Evolutionary conservation across 2,113 vertebrate genomes (phyloP).

Genomic region (Bettongia penicillata): DNA sequence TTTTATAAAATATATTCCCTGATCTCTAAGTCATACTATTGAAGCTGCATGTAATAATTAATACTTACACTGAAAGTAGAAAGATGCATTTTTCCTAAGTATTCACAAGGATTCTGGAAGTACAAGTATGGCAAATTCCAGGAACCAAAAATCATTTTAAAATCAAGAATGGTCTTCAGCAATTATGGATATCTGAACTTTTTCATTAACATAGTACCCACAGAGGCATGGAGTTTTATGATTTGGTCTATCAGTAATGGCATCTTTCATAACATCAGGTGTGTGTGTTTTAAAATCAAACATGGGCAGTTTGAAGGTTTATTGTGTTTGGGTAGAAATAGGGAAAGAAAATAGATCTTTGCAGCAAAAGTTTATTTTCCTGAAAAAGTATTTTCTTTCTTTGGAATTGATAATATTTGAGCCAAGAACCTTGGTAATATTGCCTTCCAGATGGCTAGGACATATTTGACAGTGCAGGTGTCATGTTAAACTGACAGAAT

Average conservation of each 20-base stretch:
- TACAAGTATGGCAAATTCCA: not conserved
- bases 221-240: conserved; percentile 4
- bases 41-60: conserved; percentile 5
- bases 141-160: conserved; percentile 33
- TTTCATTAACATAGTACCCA: not conserved
- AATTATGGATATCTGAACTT: not conserved
- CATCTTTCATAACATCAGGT: not conserved
- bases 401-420: conserved; percentile 4
- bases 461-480: conserved; percentile 31
- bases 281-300: conserved; percentile 27
- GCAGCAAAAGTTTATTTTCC: conserved; percentile 1
- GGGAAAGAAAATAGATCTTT: not conserved
- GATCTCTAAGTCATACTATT: not conserved
- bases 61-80: not conserved
- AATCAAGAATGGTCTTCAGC: not conserved
- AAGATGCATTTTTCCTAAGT: conserved; percentile 40
- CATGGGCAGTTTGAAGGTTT: not conserved
- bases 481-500: conserved; percentile 40
- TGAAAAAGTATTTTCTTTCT: not conserved
- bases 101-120: conserved; percentile 27
- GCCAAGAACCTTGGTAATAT: conserved; percentile 35
- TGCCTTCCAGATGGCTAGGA: conserved; percentile 55
- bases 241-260: not conserved
- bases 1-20: not conserved
- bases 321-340: not conserved